Base-by-base conservation (phyloP, 2,888 invertebrate genomes). In the Dicranocentrus wangi region DNA sequence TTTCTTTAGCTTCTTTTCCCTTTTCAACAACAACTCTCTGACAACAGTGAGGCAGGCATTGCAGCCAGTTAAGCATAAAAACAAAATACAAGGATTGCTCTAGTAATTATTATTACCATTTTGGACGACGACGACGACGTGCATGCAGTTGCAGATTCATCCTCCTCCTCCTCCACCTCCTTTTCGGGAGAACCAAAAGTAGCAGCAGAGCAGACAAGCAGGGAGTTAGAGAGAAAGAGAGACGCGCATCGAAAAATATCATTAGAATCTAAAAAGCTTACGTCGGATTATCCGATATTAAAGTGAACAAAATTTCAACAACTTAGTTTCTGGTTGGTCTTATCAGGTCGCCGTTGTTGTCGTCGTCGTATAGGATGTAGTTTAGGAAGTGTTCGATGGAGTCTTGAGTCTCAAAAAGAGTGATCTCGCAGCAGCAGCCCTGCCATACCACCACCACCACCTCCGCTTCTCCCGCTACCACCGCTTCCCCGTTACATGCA, bases 21-120 rank as follows among this genome's bases (percentile, higher is more conserved):
- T 32, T 32, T 58, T 8, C 60, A 7, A 2, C 53, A 2, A 13
- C n/a, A n/a, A n/a, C n/a, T n/a, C n/a, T n/a, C n/a, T n/a, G n/a
- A n/a, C n/a, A n/a, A n/a, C n/a, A n/a, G n/a, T n/a, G n/a, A n/a
- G n/a, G n/a, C n/a, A n/a, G n/a, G n/a, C 28, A 21, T n/a, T n/a
- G 19, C 19, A 60, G 23, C 15, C 58, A 25, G 42, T 42, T 42
- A 42, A 42, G 25, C 32, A 43, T 23, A 58, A 32, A 69, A 71
- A 60, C 60, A 42, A 71, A 42, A 60, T 60, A 27, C 60, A 71
- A 71, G 60, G 60, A 60, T 71, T 71, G 42, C 43, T 25, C 21
- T 42, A 23, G 43, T 71, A 71, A 71, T 71, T 71, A 71, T 60
- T 63, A 63, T 63, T 63, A 23, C 63, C 63, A 42, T 63, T 55